A percentile compares a stretch with the other conserved stretches of the same genome.
Evolutionary conservation across 2,797 vertebrate genomes (phyloP).

Genomic region (Artibeus lituratus): DNA sequence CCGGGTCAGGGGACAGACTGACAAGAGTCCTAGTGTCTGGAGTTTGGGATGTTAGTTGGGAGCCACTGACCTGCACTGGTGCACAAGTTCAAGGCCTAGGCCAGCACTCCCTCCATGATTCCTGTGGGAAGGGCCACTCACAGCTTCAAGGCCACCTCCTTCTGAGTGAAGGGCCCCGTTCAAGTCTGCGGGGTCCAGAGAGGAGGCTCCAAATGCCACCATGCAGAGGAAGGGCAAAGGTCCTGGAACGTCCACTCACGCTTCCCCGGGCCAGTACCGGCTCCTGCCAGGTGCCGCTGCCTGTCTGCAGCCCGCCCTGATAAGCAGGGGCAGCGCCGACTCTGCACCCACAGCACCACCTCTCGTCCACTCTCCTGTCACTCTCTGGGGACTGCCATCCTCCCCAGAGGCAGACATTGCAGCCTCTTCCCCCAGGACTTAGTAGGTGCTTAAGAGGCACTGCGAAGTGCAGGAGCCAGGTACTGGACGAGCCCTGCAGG

Average conservation of each 20-base stretch:
- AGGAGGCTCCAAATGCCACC: not conserved
- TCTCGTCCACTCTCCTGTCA: not conserved
- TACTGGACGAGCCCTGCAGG: not conserved
- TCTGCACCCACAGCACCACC: not conserved
- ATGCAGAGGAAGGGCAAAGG: not conserved
- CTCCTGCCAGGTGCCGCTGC: not conserved
- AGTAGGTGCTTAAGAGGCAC: not conserved
- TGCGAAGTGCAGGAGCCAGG: rapidly evolving
- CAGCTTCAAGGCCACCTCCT: not conserved
- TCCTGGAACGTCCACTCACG: too few species aligned
- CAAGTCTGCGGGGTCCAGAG: not conserved
- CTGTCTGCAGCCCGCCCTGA: not conserved
- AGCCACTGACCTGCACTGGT: not conserved
- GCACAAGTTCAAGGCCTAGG: not conserved
- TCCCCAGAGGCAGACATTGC: not conserved
- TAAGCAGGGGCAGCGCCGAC: too few species aligned
- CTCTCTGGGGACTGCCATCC: not conserved
- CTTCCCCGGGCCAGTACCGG: too few species aligned
- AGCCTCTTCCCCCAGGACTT: not conserved
- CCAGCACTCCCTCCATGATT: too few species aligned
- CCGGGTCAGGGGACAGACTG: not conserved
- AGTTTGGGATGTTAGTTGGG: not conserved
- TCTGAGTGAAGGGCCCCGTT: not conserved
- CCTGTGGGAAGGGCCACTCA: rapidly evolving
- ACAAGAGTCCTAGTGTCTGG: not conserved